Base-by-base conservation (phyloP, 2,113 vertebrate genomes). In the Neodontobutis hainanensis region DNA sequence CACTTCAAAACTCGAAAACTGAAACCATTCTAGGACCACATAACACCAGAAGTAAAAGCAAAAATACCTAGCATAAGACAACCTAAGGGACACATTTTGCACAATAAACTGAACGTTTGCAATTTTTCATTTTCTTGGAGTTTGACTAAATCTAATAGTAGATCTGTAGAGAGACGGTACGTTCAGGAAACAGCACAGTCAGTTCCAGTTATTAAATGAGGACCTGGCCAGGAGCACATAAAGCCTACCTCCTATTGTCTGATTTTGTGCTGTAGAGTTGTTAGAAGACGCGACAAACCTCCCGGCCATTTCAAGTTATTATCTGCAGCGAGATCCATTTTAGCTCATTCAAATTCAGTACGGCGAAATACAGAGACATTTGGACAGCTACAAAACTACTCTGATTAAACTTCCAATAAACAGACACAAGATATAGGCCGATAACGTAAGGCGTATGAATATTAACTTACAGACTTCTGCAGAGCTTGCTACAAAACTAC, bases 281-380 rank as follows among this genome's bases (percentile, higher is more conserved):
- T 38, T 55, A 55, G 15, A 8, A 8, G 32, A 38, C 34, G 38
- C 32, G 34, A 36, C 52, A 55, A n/a, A 53, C 8, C 51, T 34
- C 51, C 32, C 52, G 34, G 52, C 34, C 52, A n/a, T 55, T 55
- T 38, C 52, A 15, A 15, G 32, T 36, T 36, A 55, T 55, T 38
- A 36, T 55, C 52, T 15, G 34, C 34, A 36, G 6, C 34, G 7
- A 32, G 52, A 15, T n/a, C 52, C 34, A 38, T 34, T 55, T 55
- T 36, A 38, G 12, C 52, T 36, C 52, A 36, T 55, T 36, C 34
- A n/a, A 12, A 38, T 36, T 36, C 52, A 36, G 4, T 55, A 1
- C 52, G 12, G 34, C 35, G 11, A 9, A 55, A 55, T 8, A 32
- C 34, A 8, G 32, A 5, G 51, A 34, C 32, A 14, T 36, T 53